Evolutionary conservation across 2,113 vertebrate species (phyloP).

Genomic region (Gymnogyps californianus): DNA sequence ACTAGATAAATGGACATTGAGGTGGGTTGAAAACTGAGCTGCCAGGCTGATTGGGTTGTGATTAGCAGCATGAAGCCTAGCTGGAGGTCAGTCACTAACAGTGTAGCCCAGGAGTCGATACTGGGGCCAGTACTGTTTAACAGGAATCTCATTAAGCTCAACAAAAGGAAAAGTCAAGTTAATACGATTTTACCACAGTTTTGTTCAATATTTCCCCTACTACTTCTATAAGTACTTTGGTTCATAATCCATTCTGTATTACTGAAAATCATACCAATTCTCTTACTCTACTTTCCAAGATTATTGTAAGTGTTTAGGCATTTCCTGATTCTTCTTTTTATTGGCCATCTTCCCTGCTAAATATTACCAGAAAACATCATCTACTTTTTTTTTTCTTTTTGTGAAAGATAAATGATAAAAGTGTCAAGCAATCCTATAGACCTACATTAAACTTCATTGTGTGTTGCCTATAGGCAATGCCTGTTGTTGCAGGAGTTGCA

Average conservation of each 20-base stretch:
- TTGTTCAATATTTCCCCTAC: not conserved
- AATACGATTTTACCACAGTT: not conserved
- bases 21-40: not conserved
- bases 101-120: fast-evolving
- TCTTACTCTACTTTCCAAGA: not conserved
- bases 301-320: not conserved
- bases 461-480: not conserved
- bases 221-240: not conserved
- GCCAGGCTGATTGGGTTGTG: not conserved
- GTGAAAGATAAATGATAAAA: not conserved
- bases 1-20: not conserved
- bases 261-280: not conserved
- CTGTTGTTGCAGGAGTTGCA: not conserved
- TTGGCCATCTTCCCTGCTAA: not conserved
- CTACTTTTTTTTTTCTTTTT: not conserved
- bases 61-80: not conserved
- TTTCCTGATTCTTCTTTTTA: not conserved
- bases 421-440: not conserved
- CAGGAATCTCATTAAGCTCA: not conserved
- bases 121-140: not conserved
- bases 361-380: not conserved
- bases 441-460: not conserved
- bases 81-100: not conserved
- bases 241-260: not conserved
- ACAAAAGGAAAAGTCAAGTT: not conserved